A percentile compares a stretch with the other conserved stretches of the same genome.
phyloP scores from a whole-genome alignment of 2,888 invertebrate genomes.

The Masnerella sp. region DNA sequence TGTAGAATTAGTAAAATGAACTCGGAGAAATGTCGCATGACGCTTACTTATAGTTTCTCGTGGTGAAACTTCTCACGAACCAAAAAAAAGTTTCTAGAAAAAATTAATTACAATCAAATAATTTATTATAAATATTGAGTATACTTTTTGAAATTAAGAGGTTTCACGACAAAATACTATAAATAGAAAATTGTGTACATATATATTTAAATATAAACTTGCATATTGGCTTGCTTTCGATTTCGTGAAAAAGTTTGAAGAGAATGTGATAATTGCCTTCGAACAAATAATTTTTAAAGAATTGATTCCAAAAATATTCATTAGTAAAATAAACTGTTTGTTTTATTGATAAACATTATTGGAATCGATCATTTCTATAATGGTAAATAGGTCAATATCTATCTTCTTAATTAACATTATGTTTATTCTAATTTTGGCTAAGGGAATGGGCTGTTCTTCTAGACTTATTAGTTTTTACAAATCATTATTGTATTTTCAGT shows the following conservation, averaged over 20 bases:
- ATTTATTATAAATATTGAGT: too few species aligned
- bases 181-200: background rate
- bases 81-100: too few species aligned
- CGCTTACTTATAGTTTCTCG: too few species aligned
- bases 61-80: too few species aligned
- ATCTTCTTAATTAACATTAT: background rate
- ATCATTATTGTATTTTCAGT: background rate
- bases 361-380: background rate
- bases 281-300: background rate
- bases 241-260: slow-evolving; percentile 8
- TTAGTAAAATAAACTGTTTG: too few species aligned
- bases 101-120: background rate
- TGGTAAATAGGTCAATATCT: too few species aligned
- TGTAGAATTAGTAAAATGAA: too few species aligned
- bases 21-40: too few species aligned
- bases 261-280: slow-evolving; percentile 16
- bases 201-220: slow-evolving; percentile 6
- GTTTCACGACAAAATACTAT: too few species aligned
- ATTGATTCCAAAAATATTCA: background rate
- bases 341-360: slow-evolving; percentile 2
- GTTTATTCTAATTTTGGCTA: slow-evolving; percentile 2
- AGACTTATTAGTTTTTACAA: background rate
- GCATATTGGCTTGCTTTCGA: slow-evolving; percentile 18
- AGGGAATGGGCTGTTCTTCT: background rate
- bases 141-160: background rate